A percentile compares a stretch with the other conserved stretches of the same genome.
Conservation (phyloP, 2,888 invertebrate species). For the Flexamia atlantica region DNA sequence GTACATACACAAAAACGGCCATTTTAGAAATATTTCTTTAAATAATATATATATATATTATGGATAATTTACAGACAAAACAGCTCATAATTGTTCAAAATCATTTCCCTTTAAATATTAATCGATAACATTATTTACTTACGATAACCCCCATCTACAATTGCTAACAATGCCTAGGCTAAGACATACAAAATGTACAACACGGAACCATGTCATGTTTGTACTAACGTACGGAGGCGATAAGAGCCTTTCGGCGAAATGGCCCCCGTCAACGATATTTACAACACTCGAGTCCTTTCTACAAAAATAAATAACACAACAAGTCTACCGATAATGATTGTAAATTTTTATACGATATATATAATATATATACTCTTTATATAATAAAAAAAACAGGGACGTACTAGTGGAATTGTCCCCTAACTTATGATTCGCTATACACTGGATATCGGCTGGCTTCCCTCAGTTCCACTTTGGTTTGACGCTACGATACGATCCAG, state of each 20-base stretch:
- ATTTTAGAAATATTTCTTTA: constrained; percentile 61
- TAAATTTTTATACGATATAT: constrained; percentile 57
- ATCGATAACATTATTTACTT: constrained; percentile 57
- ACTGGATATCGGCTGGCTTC: constrained; percentile 37
- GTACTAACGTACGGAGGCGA: constrained; percentile 64
- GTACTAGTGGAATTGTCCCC: constrained; percentile 55
- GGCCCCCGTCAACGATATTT: constrained; percentile 52
- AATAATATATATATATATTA: constrained; percentile 62
- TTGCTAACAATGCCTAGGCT: constrained; percentile 56
- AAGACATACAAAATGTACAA: constrained; percentile 63
- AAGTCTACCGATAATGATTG: constrained; percentile 50
- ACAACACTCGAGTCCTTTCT: constrained; percentile 53
- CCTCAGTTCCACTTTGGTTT: constrained; percentile 62
- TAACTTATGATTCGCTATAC: constrained; percentile 52
- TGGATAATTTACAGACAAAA: constrained; percentile 59
- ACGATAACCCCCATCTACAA: constrained; percentile 56
- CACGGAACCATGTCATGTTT: constrained; percentile 67
- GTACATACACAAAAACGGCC: constrained; percentile 63
- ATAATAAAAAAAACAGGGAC: constrained; percentile 57
- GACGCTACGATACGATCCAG: constrained; percentile 36
- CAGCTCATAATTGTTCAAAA: constrained; percentile 59
- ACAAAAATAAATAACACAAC: constrained; percentile 62
- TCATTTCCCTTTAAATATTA: constrained; percentile 60
- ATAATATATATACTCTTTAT: constrained; percentile 46
- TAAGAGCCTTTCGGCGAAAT: background rate